Evolutionary conservation across 2,888 invertebrate species (phyloP).

Genomic region (Trissoscelio sp.): DNA sequence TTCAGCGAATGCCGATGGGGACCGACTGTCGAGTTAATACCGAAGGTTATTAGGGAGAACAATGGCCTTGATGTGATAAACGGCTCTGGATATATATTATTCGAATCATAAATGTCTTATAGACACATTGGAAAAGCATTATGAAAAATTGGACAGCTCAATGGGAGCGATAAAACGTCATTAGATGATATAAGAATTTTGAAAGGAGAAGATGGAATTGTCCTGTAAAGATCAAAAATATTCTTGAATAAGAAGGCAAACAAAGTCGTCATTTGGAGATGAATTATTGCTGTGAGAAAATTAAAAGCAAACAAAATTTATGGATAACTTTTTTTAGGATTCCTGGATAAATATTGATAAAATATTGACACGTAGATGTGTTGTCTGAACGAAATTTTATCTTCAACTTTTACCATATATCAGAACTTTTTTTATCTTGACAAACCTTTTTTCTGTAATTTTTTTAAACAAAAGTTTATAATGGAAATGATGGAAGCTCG

Average conservation of each 20-base stretch:
- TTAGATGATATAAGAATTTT: slow-evolving; percentile 3
- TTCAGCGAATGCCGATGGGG: slow-evolving; percentile 29
- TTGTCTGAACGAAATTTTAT: slow-evolving; percentile 15
- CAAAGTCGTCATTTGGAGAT: not conserved
- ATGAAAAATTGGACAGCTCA: slow-evolving; percentile 7
- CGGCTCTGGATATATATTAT: slow-evolving; percentile 20
- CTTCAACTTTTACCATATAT: slow-evolving; percentile 23
- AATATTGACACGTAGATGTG: slow-evolving; percentile 14
- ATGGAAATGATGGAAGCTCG: not conserved
- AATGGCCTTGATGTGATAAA: slow-evolving; percentile 8
- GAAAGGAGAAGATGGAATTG: not conserved
- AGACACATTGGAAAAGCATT: not conserved
- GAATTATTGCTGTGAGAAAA: slow-evolving; percentile 1
- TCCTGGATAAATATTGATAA: slow-evolving; percentile 19
- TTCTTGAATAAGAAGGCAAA: too few relatives aligned
- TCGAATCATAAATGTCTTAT: slow-evolving; percentile 16
- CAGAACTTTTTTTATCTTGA: slow-evolving; percentile 15
- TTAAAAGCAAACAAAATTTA: slow-evolving; percentile 24
- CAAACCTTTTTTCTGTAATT: not conserved
- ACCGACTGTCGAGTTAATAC: slow-evolving; percentile 29
- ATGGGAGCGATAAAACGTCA: slow-evolving; percentile 3
- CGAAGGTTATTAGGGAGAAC: slow-evolving; percentile 30
- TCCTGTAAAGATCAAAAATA: not conserved
- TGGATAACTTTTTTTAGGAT: not conserved
- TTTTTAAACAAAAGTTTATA: not conserved